phyloP scores from a whole-genome alignment of 2,888 invertebrate genomes.

The Lymantria dispar region DNA sequence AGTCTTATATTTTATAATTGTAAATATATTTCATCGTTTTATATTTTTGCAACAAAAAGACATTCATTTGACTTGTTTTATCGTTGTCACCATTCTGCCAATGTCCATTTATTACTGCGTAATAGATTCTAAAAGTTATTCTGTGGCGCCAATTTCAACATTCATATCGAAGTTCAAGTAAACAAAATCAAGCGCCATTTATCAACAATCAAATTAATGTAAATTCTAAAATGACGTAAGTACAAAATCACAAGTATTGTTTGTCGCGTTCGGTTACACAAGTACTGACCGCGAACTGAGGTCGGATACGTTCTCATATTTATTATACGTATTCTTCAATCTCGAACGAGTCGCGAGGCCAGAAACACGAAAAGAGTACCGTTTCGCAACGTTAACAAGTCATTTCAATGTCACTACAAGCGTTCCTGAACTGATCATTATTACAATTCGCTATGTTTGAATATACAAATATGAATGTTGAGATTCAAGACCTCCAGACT shows the following conservation, averaged over 20 bases:
- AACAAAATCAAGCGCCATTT: neutral
- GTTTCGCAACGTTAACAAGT: slow-evolving; percentile 72
- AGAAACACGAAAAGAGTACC: slow-evolving; percentile 73
- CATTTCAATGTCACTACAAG: slow-evolving; percentile 75
- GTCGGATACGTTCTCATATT: slow-evolving; percentile 80
- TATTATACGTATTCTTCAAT: slow-evolving; percentile 80
- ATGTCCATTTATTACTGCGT: too few relatives aligned
- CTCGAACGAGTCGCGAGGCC: slow-evolving; percentile 62
- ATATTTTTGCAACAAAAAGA: too few relatives aligned
- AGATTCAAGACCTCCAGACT: slow-evolving; percentile 6
- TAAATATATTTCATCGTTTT: too few relatives aligned
- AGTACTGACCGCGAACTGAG: slow-evolving; percentile 75
- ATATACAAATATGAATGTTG: slow-evolving; percentile 1
- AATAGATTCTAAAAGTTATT: too few relatives aligned
- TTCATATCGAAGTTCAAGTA: too few relatives aligned
- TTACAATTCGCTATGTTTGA: slow-evolving; percentile 12
- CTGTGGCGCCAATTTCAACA: too few relatives aligned
- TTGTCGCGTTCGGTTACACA: slow-evolving; percentile 70
- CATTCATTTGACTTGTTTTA: too few relatives aligned
- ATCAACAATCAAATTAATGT: slow-evolving; percentile 23
- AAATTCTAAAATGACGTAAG: slow-evolving; percentile 52
- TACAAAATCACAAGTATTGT: slow-evolving; percentile 61
- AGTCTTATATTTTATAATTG: too few relatives aligned
- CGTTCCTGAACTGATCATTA: slow-evolving; percentile 43
- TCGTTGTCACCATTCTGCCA: too few relatives aligned